These are phyloP conservation scores for Tetraneura akinire DNA, from an alignment of 1,140 invertebrate genomes.

Conservation along the genomic window DNA sequence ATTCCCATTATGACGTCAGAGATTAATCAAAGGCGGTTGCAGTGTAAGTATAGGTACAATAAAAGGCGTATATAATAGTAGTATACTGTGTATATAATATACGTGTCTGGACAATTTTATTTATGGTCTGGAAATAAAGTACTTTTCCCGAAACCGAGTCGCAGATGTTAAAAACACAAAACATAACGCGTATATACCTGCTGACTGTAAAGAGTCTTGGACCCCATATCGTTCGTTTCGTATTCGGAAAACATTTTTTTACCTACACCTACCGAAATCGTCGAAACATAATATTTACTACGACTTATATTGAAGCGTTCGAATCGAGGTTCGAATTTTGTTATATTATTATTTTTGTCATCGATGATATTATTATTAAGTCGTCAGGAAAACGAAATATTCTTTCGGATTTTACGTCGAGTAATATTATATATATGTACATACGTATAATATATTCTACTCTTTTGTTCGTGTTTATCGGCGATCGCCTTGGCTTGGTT, in stretches of 20 bases:
- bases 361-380: no score
- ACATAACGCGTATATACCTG: not conserved
- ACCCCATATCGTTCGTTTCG: slow-evolving; percentile 1
- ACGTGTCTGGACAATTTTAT: slow-evolving; percentile 3
- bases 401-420: no score
- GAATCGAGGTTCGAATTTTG: no score
- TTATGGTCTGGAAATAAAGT: slow-evolving; percentile 17
- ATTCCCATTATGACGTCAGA: not conserved
- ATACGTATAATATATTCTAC: no score
- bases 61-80: no score
- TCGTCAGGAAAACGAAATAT: no score
- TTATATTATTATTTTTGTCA: no score
- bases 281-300: no score
- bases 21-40: slow-evolving; percentile 5
- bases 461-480: not conserved
- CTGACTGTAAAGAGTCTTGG: not conserved
- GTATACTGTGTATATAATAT: not conserved
- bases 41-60: no score
- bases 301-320: no score
- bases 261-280: not conserved
- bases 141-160: not conserved
- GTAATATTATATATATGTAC: no score
- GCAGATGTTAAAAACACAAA: slow-evolving; percentile 24
- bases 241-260: slow-evolving; percentile 12
- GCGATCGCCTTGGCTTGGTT: not conserved